These are phyloP conservation scores for Oscheius myriophilus DNA, from an alignment of 2,888 invertebrate genomes.

Conservation along the genomic window DNA sequence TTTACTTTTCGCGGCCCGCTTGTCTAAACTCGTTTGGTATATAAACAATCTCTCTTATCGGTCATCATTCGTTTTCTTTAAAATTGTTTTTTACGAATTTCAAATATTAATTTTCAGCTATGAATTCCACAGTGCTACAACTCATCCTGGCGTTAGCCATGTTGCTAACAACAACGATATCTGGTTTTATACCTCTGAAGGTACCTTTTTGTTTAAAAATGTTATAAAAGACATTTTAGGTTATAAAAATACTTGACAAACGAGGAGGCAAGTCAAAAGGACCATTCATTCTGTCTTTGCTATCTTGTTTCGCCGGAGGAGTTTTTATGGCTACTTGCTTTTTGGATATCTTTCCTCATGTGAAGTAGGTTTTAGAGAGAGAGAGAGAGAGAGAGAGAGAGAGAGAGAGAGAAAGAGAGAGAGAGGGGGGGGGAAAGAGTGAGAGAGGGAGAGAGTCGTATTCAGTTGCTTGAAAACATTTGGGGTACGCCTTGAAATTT, in stretches of 20 bases:
- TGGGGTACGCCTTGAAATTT: too few relatives aligned
- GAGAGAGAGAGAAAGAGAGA: too few relatives aligned
- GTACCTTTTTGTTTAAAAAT: neutral
- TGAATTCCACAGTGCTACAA: slow-evolving; percentile 14
- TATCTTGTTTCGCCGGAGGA: slow-evolving; percentile 53
- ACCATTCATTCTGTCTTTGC: slow-evolving; percentile 29
- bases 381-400: too few relatives aligned
- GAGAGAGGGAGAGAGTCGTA: too few relatives aligned
- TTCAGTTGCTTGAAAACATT: too few relatives aligned
- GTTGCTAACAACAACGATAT: slow-evolving; percentile 18
- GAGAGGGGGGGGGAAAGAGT: too few relatives aligned
- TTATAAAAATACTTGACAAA: slow-evolving; percentile 4
- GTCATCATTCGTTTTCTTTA: too few relatives aligned
- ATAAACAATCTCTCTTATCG: too few relatives aligned
- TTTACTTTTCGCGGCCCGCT: too few relatives aligned
- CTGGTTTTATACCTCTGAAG: slow-evolving; percentile 21
- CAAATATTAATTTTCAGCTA: neutral
- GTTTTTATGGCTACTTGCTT: slow-evolving; percentile 67
- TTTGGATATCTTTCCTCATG: slow-evolving; percentile 66
- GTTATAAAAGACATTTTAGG: neutral
- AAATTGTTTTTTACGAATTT: too few relatives aligned
- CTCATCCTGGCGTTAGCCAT: slow-evolving; percentile 10
- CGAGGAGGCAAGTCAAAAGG: slow-evolving; percentile 9
- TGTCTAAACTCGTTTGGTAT: too few relatives aligned
- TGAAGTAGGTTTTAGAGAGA: slow-evolving; percentile 47